Evolutionary conservation across 2,888 invertebrate genomes (phyloP).

Genomic region (Halocaridina rubra): DNA sequence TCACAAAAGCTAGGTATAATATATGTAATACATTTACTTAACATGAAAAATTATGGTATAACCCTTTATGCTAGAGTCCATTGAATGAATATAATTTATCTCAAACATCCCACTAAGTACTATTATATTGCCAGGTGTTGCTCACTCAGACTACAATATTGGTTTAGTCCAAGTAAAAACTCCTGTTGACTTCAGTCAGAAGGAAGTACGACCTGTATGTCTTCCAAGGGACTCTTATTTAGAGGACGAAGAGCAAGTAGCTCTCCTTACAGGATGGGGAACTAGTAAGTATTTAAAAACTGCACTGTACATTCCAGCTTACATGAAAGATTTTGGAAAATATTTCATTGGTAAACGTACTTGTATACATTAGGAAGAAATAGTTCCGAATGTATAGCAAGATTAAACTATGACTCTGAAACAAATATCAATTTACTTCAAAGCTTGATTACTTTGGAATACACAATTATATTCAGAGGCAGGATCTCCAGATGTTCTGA

Average conservation of each 20-base stretch:
- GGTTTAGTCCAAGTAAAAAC: conserved; percentile 20
- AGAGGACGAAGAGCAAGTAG: background rate
- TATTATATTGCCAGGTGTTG: background rate
- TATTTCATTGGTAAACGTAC: too few relatives aligned
- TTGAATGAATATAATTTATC: background rate
- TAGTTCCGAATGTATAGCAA: too few relatives aligned
- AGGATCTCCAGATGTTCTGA: background rate
- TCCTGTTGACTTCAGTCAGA: background rate
- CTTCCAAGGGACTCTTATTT: background rate
- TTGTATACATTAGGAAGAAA: too few relatives aligned
- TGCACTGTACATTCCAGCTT: background rate
- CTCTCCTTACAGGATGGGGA: background rate
- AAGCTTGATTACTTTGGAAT: background rate
- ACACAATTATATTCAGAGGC: background rate
- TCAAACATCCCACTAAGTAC: too few relatives aligned
- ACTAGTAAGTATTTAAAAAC: background rate
- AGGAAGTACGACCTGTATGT: background rate
- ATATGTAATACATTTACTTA: background rate
- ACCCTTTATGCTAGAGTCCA: background rate
- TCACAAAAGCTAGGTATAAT: background rate
- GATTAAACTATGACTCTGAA: too few relatives aligned
- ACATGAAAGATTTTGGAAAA: background rate
- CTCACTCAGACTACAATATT: conserved; percentile 1
- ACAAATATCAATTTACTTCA: too few relatives aligned
- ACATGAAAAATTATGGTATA: background rate